These are phyloP conservation scores for Monodelphis domestica DNA, from an alignment of 2,797 vertebrate species.

Conservation along the genomic window DNA sequence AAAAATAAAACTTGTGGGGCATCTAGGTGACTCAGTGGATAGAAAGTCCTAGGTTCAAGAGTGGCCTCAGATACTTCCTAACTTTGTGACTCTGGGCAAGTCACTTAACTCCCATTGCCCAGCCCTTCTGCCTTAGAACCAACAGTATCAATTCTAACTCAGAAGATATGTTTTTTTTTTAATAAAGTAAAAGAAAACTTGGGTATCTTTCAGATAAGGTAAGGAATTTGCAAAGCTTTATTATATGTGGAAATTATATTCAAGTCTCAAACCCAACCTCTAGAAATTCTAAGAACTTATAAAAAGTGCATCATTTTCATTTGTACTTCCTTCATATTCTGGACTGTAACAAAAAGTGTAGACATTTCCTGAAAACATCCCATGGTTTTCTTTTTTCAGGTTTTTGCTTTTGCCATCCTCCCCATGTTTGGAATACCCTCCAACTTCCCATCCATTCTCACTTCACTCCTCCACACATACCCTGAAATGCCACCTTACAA, in stretches of 20 bases:
- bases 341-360: neutral
- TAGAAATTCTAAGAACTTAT: slow-evolving; percentile 21
- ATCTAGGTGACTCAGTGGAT: too few species aligned
- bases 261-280: neutral
- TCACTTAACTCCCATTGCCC: too few species aligned
- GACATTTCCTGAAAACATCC: neutral
- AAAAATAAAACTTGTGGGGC: neutral
- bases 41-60: too few species aligned
- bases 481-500: neutral
- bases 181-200: too few species aligned
- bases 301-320: neutral
- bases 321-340: neutral
- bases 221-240: slow-evolving; percentile 5
- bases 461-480: neutral
- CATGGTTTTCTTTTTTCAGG: neutral
- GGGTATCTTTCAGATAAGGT: slow-evolving; percentile 5
- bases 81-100: too few species aligned
- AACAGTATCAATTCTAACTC: too few species aligned
- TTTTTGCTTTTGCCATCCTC: neutral
- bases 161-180: too few species aligned
- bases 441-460: neutral
- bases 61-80: too few species aligned
- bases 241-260: slow-evolving; percentile 26
- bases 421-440: neutral
- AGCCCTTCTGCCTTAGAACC: too few species aligned